phyloP scores from a whole-genome alignment of 2,888 invertebrate genomes.

The Drosophila macrospina region DNA sequence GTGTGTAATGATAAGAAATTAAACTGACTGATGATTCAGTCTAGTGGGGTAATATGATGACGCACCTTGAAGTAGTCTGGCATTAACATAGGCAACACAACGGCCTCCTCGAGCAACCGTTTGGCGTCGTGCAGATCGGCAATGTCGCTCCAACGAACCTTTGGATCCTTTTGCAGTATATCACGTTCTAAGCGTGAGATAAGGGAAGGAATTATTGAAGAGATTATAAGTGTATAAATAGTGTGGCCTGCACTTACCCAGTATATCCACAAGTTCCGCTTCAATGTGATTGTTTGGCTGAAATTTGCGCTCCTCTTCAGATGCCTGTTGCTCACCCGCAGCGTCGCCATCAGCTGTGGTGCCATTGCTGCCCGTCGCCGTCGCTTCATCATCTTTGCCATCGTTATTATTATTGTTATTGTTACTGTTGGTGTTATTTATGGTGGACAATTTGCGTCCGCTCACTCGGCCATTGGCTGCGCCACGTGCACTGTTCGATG shows the following conservation, averaged over 20 bases:
- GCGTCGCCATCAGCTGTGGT: conserved; percentile 84
- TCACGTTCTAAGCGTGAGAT: conserved; percentile 90
- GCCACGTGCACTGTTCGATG: conserved; percentile 53
- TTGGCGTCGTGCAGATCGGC: conserved; percentile 96
- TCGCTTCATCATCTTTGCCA: conserved; percentile 87
- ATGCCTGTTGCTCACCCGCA: conserved; percentile 86
- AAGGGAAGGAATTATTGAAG: not conserved
- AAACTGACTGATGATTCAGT: conserved; percentile 27
- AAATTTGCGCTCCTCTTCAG: conserved; percentile 94
- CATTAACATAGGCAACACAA: conserved; percentile 98
- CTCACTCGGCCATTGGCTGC: conserved; percentile 57
- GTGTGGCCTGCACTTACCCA: conserved; percentile 86
- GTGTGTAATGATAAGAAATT: conserved; percentile 19
- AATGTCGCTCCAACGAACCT: conserved; percentile 97
- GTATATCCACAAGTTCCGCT: conserved; percentile 95
- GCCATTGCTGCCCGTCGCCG: conserved; percentile 85
- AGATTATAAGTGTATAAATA: not conserved
- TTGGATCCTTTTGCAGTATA: conserved; percentile 98
- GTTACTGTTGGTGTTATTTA: conserved; percentile 30
- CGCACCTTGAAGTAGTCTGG: conserved; percentile 98
- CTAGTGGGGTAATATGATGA: conserved; percentile 23
- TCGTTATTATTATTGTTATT: conserved; percentile 62
- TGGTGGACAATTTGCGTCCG: conserved; percentile 68
- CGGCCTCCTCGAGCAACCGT: conserved; percentile 96
- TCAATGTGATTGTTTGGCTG: conserved; percentile 93